Base-by-base conservation (phyloP, 2,797 vertebrate genomes). In the Etheostoma perlongum region DNA sequence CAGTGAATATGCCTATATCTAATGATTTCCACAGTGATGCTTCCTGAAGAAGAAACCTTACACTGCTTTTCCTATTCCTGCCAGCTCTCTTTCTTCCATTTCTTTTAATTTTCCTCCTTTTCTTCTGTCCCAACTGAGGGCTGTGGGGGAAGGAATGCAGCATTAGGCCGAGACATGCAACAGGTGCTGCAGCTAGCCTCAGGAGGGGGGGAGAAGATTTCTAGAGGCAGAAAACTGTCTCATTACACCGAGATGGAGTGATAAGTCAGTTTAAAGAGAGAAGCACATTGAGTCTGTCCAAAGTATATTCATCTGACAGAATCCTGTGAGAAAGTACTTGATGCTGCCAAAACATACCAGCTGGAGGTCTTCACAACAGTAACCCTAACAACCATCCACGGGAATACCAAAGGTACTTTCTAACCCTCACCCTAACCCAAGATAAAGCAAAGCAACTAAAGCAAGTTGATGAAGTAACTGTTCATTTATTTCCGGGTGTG, bases 111-210 rank as follows among this genome's bases (percentile, higher is more conserved):
- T 47, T 16, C 19, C 27, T 65, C 5, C 47, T 51, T 40, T 55
- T 82, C 67, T 60, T 67, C 21, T 68, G 44, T 73, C 27, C 64
- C 57, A 51, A 58, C 76, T 73, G 36, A 69, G 52, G 61, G 79
- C 79, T 76, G 69, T 60, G 57, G 58, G 79, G 25, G 15, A 86
- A 86, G 87, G 78, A 55, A 77, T 86, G 81, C 67, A 68, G 78
- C 68, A 74, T 36, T 53, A 49, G 74, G 84, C 81, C 30, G 58
- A 83, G 72, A 81, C 90, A 81, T 0, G 70, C 76, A 73, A 80
- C 81, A 85, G 79, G 79, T 88, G 78, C 83, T 76, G 74, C 73
- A 78, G 78, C 18, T 42, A 1, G 19, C 69, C 70, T 69, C 27
- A 18, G 47, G 81, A 10, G 40, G 11, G 4, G 13, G 27, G 25